These are phyloP conservation scores for Porites rus DNA, from an alignment of 92 coral and sea anemone genomes.

Conservation along the genomic window DNA sequence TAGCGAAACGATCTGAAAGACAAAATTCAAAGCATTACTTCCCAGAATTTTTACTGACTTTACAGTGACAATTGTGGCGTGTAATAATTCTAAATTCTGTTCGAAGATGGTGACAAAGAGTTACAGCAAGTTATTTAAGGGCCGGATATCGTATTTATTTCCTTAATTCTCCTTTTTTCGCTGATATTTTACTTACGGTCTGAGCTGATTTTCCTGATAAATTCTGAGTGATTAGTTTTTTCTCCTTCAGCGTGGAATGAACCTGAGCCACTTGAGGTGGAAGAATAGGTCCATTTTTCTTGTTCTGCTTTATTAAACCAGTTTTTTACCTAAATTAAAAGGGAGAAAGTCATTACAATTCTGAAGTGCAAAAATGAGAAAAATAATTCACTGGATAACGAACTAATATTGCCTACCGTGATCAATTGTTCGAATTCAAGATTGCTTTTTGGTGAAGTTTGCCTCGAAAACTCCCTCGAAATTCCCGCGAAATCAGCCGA, in stretches of 20 bases:
- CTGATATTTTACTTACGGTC: slow-evolving; percentile 10
- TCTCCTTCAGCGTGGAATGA: not conserved
- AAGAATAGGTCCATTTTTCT: not conserved
- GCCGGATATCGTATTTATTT: too few species aligned
- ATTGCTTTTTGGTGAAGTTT: too few species aligned
- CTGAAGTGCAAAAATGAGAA: too few species aligned
- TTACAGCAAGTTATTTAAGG: too few species aligned
- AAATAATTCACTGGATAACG: not conserved
- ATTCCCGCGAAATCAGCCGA: too few species aligned
- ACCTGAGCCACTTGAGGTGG: slow-evolving; percentile 16
- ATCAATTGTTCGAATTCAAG: too few species aligned
- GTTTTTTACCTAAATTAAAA: not conserved
- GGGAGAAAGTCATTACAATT: not conserved
- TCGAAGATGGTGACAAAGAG: too few species aligned
- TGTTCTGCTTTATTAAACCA: slow-evolving; percentile 11
- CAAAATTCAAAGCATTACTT: not conserved
- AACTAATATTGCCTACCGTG: too few species aligned
- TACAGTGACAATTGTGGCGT: too few species aligned
- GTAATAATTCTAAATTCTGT: too few species aligned
- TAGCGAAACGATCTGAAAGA: slow-evolving; percentile 17
- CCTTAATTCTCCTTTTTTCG: not conserved
- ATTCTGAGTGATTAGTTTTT: slow-evolving; percentile 14
- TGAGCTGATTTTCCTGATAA: slow-evolving; percentile 18
- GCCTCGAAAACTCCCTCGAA: too few species aligned
- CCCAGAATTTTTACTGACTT: too few species aligned